A percentile compares a stretch with the other conserved stretches of the same genome.
phyloP scores from a whole-genome alignment of 2,888 invertebrate genomes.

The Linnaemya tessellans region DNA sequence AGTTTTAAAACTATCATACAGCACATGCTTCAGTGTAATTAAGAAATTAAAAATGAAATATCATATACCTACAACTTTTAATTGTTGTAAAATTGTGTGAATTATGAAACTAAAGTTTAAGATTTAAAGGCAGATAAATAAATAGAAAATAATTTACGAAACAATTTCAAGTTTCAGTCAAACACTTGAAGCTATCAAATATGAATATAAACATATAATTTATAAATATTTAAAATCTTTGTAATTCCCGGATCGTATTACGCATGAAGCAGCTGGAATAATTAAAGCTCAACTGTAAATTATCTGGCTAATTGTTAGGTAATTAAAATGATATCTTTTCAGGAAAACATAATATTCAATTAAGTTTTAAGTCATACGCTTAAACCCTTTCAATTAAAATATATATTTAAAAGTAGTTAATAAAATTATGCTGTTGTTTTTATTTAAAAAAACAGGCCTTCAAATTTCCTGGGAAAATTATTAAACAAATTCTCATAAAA shows the following conservation, averaged over 20 bases:
- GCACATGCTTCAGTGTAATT: not conserved
- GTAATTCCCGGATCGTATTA: not conserved
- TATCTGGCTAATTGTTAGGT: slow-evolving; percentile 19
- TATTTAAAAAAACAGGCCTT: not conserved
- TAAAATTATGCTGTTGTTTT: too few species aligned
- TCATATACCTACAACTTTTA: too few species aligned
- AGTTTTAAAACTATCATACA: not conserved
- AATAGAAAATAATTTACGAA: too few species aligned
- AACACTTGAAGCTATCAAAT: too few species aligned
- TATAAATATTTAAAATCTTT: not conserved
- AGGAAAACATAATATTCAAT: not conserved
- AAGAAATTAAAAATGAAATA: too few species aligned
- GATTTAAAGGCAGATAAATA: too few species aligned
- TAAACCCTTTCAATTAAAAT: not conserved
- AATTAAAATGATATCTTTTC: slow-evolving; percentile 22
- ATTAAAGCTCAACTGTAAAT: slow-evolving; percentile 12
- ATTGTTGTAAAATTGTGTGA: too few species aligned
- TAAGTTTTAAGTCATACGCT: not conserved
- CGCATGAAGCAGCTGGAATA: slow-evolving; percentile 22
- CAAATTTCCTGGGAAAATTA: slow-evolving; percentile 40
- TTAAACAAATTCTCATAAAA: slow-evolving; percentile 44
- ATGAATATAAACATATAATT: too few species aligned
- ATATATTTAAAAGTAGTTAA: slow-evolving; percentile 5
- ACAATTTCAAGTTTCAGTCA: too few species aligned
- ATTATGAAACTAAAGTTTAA: too few species aligned